Base-by-base conservation (phyloP, 2,888 invertebrate species). In the Hydrotaea cyrtoneurina region DNA sequence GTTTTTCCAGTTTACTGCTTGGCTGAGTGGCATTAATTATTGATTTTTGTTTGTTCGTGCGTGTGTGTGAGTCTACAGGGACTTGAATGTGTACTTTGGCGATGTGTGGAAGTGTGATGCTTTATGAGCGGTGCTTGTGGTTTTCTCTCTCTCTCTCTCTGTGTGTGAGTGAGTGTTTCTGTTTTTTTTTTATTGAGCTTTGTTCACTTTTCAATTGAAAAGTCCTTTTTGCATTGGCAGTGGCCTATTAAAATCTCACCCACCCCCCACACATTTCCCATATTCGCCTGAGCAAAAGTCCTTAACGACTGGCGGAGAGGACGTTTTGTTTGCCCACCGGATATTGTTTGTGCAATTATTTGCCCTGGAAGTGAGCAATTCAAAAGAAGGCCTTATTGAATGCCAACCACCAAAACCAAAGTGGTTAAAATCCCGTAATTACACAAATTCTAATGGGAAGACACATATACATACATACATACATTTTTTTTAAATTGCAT, bases 11-110 rank as follows among this genome's bases (percentile, higher is more conserved):
- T 26, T 59, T 59, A 59, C 59, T 59, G 59, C 59, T 26, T 59
- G 23, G 59, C 59, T 59, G 59, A 59, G 59, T 59, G 23, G 59
- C 59, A 59, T 59, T 59, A 59, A 59, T 59, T 59, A 59, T 59
- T 59, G 59, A 59, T 59, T 59, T 59, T 23, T 59, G 39, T 64
- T 31, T 64, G 64, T 39, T 15, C 31, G 17, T 13, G 8, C 39
- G 11, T 64, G 31, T n/a, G 39, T 36, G 55, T 57, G 64, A 2
- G 55, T 21, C 11, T 2, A 13, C 55, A 53, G 7, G n/a, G n/a
- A n/a, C n/a, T n/a, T n/a, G n/a, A n/a, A n/a, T n/a, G n/a, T n/a
- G 36, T 36, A 3, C 36, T 36, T 36, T 36, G 36, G 36, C 8
- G 36, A 43, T 11, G 43, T 43, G 23, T 53, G 53, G 2, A 21